Percentiles rank a stretch among this genome's conserved stretches.
Conservation (phyloP, 2,113 vertebrate genomes). For the Aegotheles bennettii region DNA sequence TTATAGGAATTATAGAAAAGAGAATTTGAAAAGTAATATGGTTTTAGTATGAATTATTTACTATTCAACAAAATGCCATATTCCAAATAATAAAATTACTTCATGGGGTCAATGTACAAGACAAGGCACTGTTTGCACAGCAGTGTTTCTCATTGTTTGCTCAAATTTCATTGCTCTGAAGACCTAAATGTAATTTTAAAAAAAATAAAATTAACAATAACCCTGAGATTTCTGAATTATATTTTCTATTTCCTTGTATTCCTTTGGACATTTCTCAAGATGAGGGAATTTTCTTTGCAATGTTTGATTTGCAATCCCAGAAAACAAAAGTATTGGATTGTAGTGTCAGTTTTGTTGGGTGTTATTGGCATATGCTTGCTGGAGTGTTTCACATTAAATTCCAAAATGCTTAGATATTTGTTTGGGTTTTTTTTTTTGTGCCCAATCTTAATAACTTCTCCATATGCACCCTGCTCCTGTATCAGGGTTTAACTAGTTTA, state of each 20-base stretch:
- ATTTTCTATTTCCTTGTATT: conserved; percentile 1
- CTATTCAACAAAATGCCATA: neutral
- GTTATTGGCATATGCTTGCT: conserved; percentile 8
- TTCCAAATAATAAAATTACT: neutral
- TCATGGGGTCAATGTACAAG: neutral
- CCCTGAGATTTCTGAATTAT: neutral
- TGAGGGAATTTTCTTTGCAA: conserved; percentile 51
- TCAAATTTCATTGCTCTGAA: neutral
- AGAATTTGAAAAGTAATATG: neutral
- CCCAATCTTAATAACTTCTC: neutral
- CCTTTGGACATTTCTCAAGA: conserved; percentile 25
- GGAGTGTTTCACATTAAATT: conserved; percentile 13
- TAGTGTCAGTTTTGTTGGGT: conserved; percentile 53
- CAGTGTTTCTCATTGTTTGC: neutral
- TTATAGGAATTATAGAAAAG: neutral
- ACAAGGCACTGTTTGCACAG: neutral
- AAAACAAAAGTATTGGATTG: conserved; percentile 58
- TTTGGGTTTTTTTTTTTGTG: neutral
- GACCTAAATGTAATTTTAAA: neutral
- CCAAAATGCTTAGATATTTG: neutral
- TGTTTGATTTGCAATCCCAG: conserved; percentile 58
- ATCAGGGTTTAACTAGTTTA: conserved; percentile 56
- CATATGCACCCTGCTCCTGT: neutral
- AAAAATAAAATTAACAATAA: neutral
- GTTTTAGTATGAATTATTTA: neutral